A percentile compares a stretch with the other conserved stretches of the same genome.
Evolutionary conservation across 2,113 vertebrate species (phyloP).

Genomic region (Collichthys lucidus): DNA sequence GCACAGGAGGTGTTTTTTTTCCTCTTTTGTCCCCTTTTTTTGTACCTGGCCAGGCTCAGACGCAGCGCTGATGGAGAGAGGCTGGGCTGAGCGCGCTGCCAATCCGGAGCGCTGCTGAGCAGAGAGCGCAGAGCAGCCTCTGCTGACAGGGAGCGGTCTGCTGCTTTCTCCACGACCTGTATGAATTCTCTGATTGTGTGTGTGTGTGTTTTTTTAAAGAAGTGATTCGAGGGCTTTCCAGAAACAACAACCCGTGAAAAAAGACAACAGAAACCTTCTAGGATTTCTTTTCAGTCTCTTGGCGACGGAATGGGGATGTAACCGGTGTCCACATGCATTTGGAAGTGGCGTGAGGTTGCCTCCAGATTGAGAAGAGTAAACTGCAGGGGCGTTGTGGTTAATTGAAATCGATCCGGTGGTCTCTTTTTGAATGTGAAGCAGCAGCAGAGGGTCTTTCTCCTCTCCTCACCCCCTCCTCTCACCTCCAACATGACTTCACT

Average conservation of each 20-base stretch:
- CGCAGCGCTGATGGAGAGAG: constrained; percentile 58
- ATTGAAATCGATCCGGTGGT: constrained; percentile 69
- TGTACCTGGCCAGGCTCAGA: constrained; percentile 58
- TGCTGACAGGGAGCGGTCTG: constrained; percentile 65
- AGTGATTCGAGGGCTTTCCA: constrained; percentile 1
- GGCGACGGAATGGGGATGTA: constrained; percentile 50
- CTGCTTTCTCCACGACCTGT: constrained; percentile 39
- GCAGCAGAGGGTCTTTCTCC: constrained; percentile 63
- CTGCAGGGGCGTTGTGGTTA: constrained; percentile 68
- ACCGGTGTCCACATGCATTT: constrained; percentile 56
- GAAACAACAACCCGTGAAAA: constrained; percentile 3
- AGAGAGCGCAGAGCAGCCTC: constrained; percentile 35
- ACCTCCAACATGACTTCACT: constrained; percentile 95
- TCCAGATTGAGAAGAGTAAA: constrained; percentile 59
- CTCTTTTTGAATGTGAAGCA: constrained; percentile 75
- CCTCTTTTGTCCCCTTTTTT: background rate
- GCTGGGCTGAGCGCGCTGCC: constrained; percentile 51
- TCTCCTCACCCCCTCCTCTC: constrained; percentile 61
- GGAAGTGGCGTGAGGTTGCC: constrained; percentile 56
- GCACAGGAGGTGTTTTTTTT: background rate
- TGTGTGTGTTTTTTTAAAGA: background rate
- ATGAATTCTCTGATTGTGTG: background rate
- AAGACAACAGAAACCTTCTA: background rate
- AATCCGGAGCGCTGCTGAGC: constrained; percentile 52
- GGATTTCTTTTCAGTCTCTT: constrained; percentile 14